A percentile compares a stretch with the other conserved stretches of the same genome.
Conservation (phyloP, 2,888 invertebrate genomes). For the Cheilosia urbana region DNA sequence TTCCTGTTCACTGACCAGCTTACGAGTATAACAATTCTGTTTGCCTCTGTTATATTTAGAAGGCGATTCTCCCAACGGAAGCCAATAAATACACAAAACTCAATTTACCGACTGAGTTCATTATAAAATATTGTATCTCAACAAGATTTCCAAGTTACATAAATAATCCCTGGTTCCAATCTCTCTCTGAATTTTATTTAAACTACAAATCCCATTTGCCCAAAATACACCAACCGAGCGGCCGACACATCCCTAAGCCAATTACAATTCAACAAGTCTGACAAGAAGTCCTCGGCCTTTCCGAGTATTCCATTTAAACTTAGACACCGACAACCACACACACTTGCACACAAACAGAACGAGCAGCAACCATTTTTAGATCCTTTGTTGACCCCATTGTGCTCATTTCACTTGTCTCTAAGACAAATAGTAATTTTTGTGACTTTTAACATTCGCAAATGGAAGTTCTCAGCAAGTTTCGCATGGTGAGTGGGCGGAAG, state of each 20-base stretch:
- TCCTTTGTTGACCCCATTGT: constrained; percentile 56
- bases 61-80: background rate
- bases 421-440: constrained; percentile 70
- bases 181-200: constrained; percentile 37
- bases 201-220: constrained; percentile 52
- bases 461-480: constrained; percentile 24
- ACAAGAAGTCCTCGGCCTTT: constrained; percentile 43
- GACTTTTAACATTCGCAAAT: constrained; percentile 63
- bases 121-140: constrained; percentile 23
- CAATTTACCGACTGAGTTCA: background rate
- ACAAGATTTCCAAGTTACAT: constrained; percentile 43
- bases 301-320: constrained; percentile 17
- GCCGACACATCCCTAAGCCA: constrained; percentile 61
- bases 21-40: no score
- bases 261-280: constrained; percentile 72
- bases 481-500: background rate
- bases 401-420: constrained; percentile 44
- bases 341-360: background rate
- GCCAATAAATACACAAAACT: constrained; percentile 1
- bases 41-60: background rate
- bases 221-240: constrained; percentile 18
- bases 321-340: background rate
- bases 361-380: constrained; percentile 9
- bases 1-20: no score
- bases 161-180: constrained; percentile 38